Evolutionary conservation across 2,113 vertebrate genomes (phyloP).

Genomic region (Myiagra hebetior): DNA sequence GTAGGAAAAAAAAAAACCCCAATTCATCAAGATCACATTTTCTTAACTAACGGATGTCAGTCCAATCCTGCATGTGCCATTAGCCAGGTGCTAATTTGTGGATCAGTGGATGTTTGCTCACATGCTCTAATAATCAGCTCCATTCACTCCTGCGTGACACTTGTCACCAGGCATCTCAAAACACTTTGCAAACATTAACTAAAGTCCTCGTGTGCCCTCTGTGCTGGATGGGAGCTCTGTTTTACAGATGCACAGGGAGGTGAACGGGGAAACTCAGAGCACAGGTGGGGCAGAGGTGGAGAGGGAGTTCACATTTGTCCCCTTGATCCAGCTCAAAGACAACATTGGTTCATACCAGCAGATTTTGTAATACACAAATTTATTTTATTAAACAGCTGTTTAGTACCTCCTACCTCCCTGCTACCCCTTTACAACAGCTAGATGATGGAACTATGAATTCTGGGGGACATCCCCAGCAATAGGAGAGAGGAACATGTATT

Average conservation of each 20-base stretch:
- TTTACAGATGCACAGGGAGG: background rate
- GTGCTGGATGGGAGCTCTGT: background rate
- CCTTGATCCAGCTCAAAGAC: background rate
- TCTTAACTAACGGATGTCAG: constrained; percentile 40
- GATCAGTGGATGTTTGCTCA: constrained; percentile 22
- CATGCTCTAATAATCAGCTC: constrained; percentile 12
- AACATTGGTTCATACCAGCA: background rate
- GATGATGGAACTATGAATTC: background rate
- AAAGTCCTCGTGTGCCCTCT: background rate
- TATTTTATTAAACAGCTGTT: background rate
- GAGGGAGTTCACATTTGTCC: background rate
- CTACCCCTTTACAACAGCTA: background rate
- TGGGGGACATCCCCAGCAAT: background rate
- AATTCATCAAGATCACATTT: constrained; percentile 19
- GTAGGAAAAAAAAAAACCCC: background rate
- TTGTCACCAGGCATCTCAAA: constrained; percentile 23
- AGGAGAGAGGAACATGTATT: background rate
- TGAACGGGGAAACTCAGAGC: background rate
- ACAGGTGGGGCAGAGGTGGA: background rate
- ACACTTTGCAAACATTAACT: constrained; percentile 34
- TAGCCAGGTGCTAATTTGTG: constrained; percentile 49
- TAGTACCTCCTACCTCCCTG: background rate
- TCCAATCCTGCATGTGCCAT: background rate
- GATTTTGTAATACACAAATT: background rate
- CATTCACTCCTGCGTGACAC: background rate